These are phyloP conservation scores for Horisme vitalbata DNA, from an alignment of 2,888 invertebrate genomes.

Conservation along the genomic window DNA sequence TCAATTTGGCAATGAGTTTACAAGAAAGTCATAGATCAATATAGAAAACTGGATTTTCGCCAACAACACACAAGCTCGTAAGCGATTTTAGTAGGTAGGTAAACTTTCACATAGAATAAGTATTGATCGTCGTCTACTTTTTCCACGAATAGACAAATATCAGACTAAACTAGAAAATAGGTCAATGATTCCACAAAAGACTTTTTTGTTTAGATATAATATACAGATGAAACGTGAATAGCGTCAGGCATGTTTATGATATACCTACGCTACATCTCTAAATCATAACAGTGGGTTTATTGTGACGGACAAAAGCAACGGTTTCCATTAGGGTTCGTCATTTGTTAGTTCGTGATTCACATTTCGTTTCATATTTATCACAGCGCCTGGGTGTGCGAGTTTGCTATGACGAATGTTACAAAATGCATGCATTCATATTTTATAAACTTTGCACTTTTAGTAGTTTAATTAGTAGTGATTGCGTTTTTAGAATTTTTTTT, in stretches of 20 bases:
- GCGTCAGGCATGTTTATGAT: not conserved
- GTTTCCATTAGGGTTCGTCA: constrained; percentile 11
- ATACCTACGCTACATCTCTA: not conserved
- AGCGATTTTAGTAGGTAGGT: not conserved
- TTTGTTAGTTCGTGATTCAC: constrained; percentile 13
- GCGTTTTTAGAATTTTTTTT: no score
- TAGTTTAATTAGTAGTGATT: no score
- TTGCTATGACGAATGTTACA: constrained; percentile 1
- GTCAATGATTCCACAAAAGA: no score
- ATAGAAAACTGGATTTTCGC: no score
- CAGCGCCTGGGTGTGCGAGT: not conserved
- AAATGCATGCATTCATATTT: not conserved
- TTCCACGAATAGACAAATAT: no score
- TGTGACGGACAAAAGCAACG: constrained; percentile 12
- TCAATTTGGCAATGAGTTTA: no score
- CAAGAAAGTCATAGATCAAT: no score
- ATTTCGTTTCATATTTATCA: constrained; percentile 9
- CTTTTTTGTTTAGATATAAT: not conserved
- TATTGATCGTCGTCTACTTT: no score
- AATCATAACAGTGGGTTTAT: not conserved
- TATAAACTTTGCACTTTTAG: no score
- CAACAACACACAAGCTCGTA: not conserved
- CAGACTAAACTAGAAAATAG: no score
- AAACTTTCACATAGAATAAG: no score
- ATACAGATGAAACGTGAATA: not conserved